phyloP scores from a whole-genome alignment of 1,140 invertebrate species.

The Pogonognathellus flavescens region DNA sequence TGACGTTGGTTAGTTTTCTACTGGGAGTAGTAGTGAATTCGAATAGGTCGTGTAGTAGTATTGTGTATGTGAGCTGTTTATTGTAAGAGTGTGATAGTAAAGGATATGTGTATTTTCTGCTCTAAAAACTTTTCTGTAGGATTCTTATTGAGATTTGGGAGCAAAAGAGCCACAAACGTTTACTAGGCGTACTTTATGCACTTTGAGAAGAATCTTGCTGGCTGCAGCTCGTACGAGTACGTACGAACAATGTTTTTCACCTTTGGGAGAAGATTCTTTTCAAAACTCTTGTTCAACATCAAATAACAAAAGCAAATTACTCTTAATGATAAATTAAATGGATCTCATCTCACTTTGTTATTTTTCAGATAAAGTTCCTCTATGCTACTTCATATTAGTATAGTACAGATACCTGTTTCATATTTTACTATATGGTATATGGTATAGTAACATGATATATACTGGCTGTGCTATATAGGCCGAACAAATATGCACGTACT shows the following conservation, averaged over 20 bases:
- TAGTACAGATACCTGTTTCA: too few species aligned
- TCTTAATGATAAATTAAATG: conserved; percentile 20
- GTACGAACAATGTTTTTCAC: not conserved
- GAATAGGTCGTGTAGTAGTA: too few species aligned
- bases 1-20: too few species aligned
- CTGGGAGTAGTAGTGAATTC: too few species aligned
- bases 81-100: not conserved
- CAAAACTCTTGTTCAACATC: not conserved
- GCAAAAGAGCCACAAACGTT: conserved; percentile 4
- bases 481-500: too few species aligned
- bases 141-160: conserved; percentile 30
- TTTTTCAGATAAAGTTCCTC: not conserved
- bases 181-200: not conserved
- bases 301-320: conserved; percentile 8
- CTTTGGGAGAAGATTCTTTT: not conserved
- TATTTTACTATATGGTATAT: too few species aligned
- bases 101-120: conserved; percentile 41
- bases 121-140: conserved; percentile 29
- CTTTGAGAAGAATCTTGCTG: not conserved
- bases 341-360: conserved; percentile 1
- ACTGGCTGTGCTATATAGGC: too few species aligned
- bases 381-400: too few species aligned
- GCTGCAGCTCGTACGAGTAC: not conserved
- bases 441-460: too few species aligned
- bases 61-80: not conserved